Evolutionary conservation across 2,113 vertebrate species (phyloP), one percentile per base, ranked within the genome.

Genomic region (Takifugu flavidus): DNA sequence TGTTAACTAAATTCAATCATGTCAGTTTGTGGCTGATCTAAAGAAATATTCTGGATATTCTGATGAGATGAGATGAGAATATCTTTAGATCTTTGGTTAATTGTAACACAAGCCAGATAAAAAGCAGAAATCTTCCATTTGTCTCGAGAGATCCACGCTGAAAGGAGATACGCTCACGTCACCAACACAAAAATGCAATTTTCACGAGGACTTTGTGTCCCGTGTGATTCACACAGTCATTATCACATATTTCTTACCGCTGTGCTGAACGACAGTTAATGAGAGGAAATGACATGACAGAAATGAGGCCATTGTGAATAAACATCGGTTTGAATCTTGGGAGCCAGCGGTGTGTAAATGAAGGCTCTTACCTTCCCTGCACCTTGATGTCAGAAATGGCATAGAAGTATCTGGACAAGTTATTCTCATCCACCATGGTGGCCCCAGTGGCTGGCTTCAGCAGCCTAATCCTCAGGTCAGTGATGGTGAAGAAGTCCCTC

Each of bases 321-420:
- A 31, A 46, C 27, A 59, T 53, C 31, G 27, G 29, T 1, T 25
- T 11, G 20, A 6, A 52, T 15, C n/a, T 50, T 25, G 6, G 25
- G 15, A 13, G 15, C 2, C 8, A 6, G 20, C 6, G 25, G n/a
- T 39, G 53, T 34, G 2, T 43, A 27, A 62, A 12, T 5, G 2
- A n/a, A 27, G 3, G 6, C 3, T 80, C 94, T 93, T 94, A 99
- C 97, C 96, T 98, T 91, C 96, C 97, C 8, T 96, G 93, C 59
- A 99, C 95, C 72, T 95, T 98, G 90, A 99, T 96, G 88, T 98
- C 95, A 62, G 98, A 98, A 82, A 98, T 98, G 34, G 96, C 96
- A 27, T 99, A 98, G 92, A 98, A 99, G 88, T 98, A 98, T 91
- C 95, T 92, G 68, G 93, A 94, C 79, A 98, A 82, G 85, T 96